Evolutionary conservation across 2,888 invertebrate genomes (phyloP).

Genomic region (Hemaris fuciformis): DNA sequence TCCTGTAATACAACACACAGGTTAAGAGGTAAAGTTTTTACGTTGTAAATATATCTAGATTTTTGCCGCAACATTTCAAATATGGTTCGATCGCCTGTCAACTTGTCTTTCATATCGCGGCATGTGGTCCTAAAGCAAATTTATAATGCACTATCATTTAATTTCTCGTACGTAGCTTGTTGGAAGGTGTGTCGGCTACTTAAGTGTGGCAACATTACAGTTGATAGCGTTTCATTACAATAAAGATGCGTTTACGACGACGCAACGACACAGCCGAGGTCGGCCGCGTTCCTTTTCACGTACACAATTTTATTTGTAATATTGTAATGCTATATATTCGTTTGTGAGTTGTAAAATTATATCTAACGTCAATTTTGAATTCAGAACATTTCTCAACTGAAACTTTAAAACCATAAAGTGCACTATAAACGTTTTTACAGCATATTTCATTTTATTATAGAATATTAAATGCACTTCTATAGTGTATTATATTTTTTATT

Average conservation of each 20-base stretch:
- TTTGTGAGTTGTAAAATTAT: too few species aligned
- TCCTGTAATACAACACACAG: too few species aligned
- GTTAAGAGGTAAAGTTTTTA: background rate
- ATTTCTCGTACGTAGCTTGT: background rate
- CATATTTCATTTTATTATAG: too few species aligned
- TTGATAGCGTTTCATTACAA: constrained; percentile 41
- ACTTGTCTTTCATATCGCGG: background rate
- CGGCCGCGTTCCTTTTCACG: background rate
- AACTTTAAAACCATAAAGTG: too few species aligned
- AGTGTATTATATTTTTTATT: too few species aligned
- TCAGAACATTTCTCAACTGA: too few species aligned
- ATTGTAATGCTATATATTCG: background rate
- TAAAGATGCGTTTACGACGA: constrained; percentile 40
- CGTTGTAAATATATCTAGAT: background rate
- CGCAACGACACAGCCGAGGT: constrained; percentile 20
- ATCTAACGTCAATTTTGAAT: too few species aligned
- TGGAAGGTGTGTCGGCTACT: constrained; percentile 20
- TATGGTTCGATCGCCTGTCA: background rate
- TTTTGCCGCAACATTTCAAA: background rate
- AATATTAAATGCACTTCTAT: too few species aligned
- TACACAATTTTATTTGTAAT: background rate
- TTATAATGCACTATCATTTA: background rate
- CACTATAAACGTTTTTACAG: too few species aligned
- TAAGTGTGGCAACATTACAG: constrained; percentile 33
- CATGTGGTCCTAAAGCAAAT: constrained; percentile 1